A percentile compares a stretch with the other conserved stretches of the same genome.
Conservation (phyloP, 2,113 vertebrate genomes). For the Salminus brasiliensis region DNA sequence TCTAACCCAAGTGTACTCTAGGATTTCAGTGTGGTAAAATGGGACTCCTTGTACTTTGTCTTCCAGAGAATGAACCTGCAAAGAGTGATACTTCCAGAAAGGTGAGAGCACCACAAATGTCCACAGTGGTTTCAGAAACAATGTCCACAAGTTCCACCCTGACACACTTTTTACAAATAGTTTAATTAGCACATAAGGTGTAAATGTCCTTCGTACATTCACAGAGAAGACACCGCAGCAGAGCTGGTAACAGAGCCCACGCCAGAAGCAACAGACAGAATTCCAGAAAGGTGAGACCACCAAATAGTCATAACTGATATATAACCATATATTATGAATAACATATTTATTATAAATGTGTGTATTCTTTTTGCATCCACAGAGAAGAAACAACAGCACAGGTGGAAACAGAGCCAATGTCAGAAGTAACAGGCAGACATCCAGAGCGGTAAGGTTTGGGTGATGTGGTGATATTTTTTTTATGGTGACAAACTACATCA, state of each 20-base stretch:
- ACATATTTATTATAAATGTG: neutral
- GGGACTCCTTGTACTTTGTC: slow-evolving; percentile 1
- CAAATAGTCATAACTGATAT: too few species aligned
- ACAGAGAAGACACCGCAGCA: too few species aligned
- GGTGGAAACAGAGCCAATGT: neutral
- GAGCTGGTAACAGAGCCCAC: neutral
- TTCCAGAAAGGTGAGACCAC: slow-evolving; percentile 53
- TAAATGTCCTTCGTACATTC: too few species aligned
- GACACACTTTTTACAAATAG: too few species aligned
- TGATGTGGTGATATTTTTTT: too few species aligned
- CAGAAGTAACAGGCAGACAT: neutral
- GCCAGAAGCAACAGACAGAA: slow-evolving; percentile 13
- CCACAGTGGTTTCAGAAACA: too few species aligned
- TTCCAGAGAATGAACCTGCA: slow-evolving; percentile 65
- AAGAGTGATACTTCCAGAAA: slow-evolving; percentile 40
- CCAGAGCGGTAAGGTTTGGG: slow-evolving; percentile 15
- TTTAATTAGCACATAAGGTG: too few species aligned
- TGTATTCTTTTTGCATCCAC: neutral
- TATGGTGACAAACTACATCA: too few species aligned
- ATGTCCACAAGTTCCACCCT: too few species aligned
- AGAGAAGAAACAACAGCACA: neutral
- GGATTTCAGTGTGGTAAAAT: neutral
- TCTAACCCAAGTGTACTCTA: neutral
- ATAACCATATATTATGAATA: neutral
- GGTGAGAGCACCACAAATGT: slow-evolving; percentile 59